phyloP scores from a whole-genome alignment of 2,888 invertebrate genomes.

The Cephus pulcher region DNA sequence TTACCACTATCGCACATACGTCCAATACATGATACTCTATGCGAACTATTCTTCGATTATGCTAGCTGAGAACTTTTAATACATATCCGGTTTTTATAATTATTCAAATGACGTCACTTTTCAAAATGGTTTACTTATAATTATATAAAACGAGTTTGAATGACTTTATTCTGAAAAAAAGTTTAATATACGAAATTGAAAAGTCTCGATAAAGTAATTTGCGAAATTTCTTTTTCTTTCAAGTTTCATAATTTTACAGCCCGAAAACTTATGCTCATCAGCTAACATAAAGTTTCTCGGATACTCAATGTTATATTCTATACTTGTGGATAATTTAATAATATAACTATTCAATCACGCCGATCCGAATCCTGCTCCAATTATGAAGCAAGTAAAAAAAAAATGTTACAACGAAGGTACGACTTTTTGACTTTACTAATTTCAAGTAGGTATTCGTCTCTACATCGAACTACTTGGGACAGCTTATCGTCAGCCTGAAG shows the following conservation, averaged over 20 bases:
- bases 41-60: neutral
- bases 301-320: neutral
- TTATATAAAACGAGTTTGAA: neutral
- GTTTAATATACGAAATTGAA: neutral
- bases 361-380: neutral
- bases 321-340: neutral
- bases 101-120: no score
- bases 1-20: constrained; percentile 4
- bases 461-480: constrained; percentile 30
- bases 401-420: neutral
- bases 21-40: neutral
- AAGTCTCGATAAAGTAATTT: constrained; percentile 3
- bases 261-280: neutral
- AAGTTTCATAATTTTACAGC: constrained; percentile 13
- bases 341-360: neutral
- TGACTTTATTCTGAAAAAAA: neutral
- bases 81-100: no score
- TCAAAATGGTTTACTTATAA: no score
- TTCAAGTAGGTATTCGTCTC: neutral
- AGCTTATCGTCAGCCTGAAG: neutral
- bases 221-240: constrained; percentile 13
- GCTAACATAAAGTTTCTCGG: neutral
- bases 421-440: neutral
- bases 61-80: no score
- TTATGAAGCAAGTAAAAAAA: neutral